Conservation (phyloP, 2,888 invertebrate species). For the Eustalomyia histrio region DNA sequence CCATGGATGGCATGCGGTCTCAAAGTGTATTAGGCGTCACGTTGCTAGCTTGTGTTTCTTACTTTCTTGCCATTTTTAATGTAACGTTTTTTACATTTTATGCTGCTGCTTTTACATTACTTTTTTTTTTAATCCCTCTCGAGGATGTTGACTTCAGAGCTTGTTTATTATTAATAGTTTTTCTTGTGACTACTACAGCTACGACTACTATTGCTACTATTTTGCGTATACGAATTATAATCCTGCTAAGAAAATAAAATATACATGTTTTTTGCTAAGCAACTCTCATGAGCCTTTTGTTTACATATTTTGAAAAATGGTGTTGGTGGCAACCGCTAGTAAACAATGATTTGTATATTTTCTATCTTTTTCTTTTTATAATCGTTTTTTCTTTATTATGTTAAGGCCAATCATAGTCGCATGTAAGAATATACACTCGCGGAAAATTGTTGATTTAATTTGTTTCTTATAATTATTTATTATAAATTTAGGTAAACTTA, state of each 20-base stretch:
- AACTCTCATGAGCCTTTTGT: slow-evolving; percentile 59
- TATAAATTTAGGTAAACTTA: background rate
- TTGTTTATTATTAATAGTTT: slow-evolving; percentile 64
- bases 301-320: slow-evolving; percentile 67
- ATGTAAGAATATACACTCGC: too few species aligned
- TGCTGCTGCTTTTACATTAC: slow-evolving; percentile 24
- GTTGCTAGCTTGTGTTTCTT: slow-evolving; percentile 32
- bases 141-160: slow-evolving; percentile 51
- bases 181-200: slow-evolving; percentile 31
- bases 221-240: slow-evolving; percentile 50
- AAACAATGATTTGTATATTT: slow-evolving; percentile 66
- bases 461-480: too few species aligned
- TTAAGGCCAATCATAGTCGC: background rate
- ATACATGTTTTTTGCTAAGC: slow-evolving; percentile 41
- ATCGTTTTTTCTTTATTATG: background rate
- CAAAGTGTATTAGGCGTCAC: slow-evolving; percentile 42
- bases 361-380: background rate
- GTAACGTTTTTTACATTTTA: background rate
- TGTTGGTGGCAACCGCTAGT: slow-evolving; percentile 62
- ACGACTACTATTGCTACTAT: slow-evolving; percentile 24
- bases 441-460: too few species aligned
- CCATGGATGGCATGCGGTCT: slow-evolving; percentile 12
- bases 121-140: slow-evolving; percentile 51
- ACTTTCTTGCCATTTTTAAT: background rate
- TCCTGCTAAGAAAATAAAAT: slow-evolving; percentile 41